Evolutionary conservation across 2,888 invertebrate species (phyloP).

Genomic region (Acleris sparsana): DNA sequence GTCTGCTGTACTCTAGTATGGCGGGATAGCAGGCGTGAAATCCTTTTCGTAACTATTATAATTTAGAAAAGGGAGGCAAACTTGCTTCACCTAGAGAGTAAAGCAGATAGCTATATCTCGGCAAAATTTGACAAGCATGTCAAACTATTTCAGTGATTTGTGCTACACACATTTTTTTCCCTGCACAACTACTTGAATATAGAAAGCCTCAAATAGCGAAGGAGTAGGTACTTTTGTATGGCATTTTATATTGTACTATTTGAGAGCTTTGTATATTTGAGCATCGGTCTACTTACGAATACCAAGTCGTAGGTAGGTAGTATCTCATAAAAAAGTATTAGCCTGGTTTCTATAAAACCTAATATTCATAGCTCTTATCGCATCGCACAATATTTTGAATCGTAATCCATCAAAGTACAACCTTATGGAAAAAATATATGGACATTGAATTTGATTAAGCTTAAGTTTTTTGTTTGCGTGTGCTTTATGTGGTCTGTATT

Average conservation of each 20-base stretch:
- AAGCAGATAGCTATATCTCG: too few species aligned
- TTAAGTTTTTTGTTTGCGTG: slow-evolving; percentile 17
- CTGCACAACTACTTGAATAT: slow-evolving; percentile 5
- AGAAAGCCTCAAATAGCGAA: slow-evolving; percentile 23
- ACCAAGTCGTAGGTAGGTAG: neutral
- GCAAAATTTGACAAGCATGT: too few species aligned
- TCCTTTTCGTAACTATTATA: too few species aligned
- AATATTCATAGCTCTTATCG: slow-evolving; percentile 6
- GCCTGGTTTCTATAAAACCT: slow-evolving; percentile 4
- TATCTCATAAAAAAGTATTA: slow-evolving; percentile 19
- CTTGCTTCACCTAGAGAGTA: too few species aligned
- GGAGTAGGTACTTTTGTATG: slow-evolving; percentile 34
- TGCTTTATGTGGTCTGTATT: slow-evolving; percentile 25
- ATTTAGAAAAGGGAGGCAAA: too few species aligned
- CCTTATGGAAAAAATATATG: neutral
- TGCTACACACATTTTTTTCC: neutral
- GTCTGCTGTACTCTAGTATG: too few species aligned
- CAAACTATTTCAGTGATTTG: neutral
- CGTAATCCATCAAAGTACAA: slow-evolving; percentile 24
- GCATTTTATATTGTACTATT: slow-evolving; percentile 34
- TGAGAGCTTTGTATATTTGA: slow-evolving; percentile 19
- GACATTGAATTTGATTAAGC: neutral
- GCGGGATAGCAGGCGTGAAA: too few species aligned
- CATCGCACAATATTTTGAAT: slow-evolving; percentile 20
- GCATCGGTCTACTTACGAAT: neutral